phyloP scores from a whole-genome alignment of 2,113 vertebrate genomes.

The Procapra przewalskii region DNA sequence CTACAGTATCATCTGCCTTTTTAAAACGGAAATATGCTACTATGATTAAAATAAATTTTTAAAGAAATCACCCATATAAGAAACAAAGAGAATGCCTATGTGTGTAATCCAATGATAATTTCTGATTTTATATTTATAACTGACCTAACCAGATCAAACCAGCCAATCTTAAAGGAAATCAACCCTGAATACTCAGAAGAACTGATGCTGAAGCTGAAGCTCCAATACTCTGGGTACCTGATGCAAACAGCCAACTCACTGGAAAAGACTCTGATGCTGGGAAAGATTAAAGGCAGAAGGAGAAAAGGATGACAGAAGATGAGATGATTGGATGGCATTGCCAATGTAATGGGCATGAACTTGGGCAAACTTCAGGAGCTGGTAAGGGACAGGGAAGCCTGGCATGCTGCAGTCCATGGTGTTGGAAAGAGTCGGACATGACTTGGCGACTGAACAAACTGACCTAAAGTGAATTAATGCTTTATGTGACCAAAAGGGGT shows the following conservation, averaged over 20 bases:
- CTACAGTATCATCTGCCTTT: background rate
- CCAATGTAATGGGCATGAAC: background rate
- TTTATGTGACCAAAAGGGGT: background rate
- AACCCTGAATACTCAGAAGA: background rate
- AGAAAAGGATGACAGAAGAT: background rate
- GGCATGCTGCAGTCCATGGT: background rate
- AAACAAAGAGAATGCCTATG: background rate
- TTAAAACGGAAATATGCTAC: background rate
- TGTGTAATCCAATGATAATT: background rate
- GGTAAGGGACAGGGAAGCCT: background rate
- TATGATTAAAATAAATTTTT: constrained; percentile 20
- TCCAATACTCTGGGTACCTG: background rate
- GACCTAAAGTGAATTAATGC: background rate
- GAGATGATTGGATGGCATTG: background rate
- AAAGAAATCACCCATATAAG: background rate
- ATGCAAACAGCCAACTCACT: background rate
- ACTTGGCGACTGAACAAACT: background rate
- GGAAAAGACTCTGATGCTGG: background rate
- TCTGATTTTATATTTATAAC: background rate
- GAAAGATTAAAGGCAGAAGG: background rate
- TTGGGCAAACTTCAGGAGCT: background rate
- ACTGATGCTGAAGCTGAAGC: background rate
- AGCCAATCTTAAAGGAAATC: background rate
- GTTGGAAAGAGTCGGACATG: background rate
- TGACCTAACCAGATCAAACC: background rate